Base-by-base conservation (phyloP, 2,113 vertebrate genomes). In the Cephalopterus ornatus region DNA sequence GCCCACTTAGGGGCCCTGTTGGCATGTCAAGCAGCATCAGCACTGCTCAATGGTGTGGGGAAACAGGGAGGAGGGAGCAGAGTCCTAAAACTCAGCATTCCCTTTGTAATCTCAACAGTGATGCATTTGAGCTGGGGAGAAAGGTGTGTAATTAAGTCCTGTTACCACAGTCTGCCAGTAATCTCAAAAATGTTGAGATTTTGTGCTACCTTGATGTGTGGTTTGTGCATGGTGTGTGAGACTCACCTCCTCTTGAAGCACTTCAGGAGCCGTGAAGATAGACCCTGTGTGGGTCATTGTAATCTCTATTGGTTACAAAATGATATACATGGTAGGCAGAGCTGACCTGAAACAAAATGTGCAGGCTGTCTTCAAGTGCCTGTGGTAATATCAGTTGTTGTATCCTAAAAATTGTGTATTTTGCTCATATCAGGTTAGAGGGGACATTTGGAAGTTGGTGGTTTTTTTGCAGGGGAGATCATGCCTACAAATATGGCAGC, bases 401-500 rank as follows among this genome's bases (percentile, higher is more conserved):
- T 13, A 39, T 12, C 24, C n/a, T 39, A 55, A 72, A 85, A 70
- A 49, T 9, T 7, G 4, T 42, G 30, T 2, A 9, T 0, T 84
- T 89, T 92, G 14, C 39, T 50, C 1, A 1, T 68, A 33, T 33
- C n/a, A 32, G 2, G 3, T 74, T 74, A 55, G 59, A 90, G 12
- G 39, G 26, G 8, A 33, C 20, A 37, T 67, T 53, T 87, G 46
- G 75, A 88, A 85, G 39, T 13, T 12, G 26, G 3, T 49, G 14
- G 20, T 67, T 79, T 50, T 92, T 81, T 56, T 82, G 14, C 28
- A 63, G 22, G 12, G 42, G 8, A 67, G 44, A 15, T 50, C 1
- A 1, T 2, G 1, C 14, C n/a, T 75, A 78, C 1, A 2, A 50
- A 17, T 37, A 32, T 4, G 28, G 37, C 28, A 58, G n/a, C 37